Evolutionary conservation across 2,888 invertebrate genomes (phyloP), one percentile per base, ranked within the genome.

Genomic region (Caprella mutica): DNA sequence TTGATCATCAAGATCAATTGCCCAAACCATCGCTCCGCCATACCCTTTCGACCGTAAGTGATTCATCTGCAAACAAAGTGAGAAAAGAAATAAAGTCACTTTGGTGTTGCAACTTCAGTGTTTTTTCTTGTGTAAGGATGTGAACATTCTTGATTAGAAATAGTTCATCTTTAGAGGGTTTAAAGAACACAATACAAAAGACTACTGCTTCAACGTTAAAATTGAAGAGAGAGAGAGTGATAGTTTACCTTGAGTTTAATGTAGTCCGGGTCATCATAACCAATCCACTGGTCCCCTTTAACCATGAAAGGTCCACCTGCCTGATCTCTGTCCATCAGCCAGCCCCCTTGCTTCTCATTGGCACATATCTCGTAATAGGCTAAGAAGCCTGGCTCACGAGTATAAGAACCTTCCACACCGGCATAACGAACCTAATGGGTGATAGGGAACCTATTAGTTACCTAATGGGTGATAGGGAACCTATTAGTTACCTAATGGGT

Each of bases 221-320:
- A n/a, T n/a, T n/a, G n/a, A n/a, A n/a, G n/a, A n/a, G n/a, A n/a
- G n/a, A n/a, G n/a, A n/a, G n/a, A n/a, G n/a, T n/a, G n/a, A n/a
- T n/a, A 14, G 9, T 39, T 29, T 51, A 83, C 83, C 78, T 85
- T 85, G 70, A 77, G 76, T 59, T 75, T 80, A 17, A 90, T 78
- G 14, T 88, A 88, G 58, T 80, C 80, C 0, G 77, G 77, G 72
- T 90, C 86, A 69, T 93, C 93, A 69, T 82, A 93, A 40, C 90
- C 86, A 35, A 90, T 88, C 89, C 92, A 92, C 69, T 92, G 90
- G 68, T 86, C 82, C 5, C 81, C 80, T 8, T 79, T 77, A 72
- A 84, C 82, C 0, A 90, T 82, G 70, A 84, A 88, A 0, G 91
- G 89, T 2, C 70, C 69, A 1, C 84, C 84, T 29, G 77, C 77